phyloP scores from a whole-genome alignment of 2,888 invertebrate genomes.

The Selenia dentaria region DNA sequence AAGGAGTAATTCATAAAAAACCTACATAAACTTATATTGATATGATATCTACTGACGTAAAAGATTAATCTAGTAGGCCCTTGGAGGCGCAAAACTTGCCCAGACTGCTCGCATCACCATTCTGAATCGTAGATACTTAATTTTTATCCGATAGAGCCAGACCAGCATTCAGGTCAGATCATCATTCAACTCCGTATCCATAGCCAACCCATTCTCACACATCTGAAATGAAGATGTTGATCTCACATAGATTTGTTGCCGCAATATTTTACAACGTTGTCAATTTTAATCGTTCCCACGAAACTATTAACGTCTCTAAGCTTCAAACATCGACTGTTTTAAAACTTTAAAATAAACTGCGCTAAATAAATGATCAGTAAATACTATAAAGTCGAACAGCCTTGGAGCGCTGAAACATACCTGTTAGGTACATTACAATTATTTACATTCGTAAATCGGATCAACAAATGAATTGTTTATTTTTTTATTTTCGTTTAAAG shows the following conservation, averaged over 20 bases:
- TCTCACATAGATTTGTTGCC: neutral
- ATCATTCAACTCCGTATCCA: too few species aligned
- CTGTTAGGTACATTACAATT: conserved; percentile 55
- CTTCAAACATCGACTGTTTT: conserved; percentile 17
- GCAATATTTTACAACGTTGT: conserved; percentile 17
- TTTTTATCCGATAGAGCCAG: too few species aligned
- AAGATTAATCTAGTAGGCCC: too few species aligned
- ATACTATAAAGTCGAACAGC: conserved; percentile 35
- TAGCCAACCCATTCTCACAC: neutral
- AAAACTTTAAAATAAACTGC: conserved; percentile 15
- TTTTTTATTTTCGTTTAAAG: conserved; percentile 54
- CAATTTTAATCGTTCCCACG: conserved; percentile 14
- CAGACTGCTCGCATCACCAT: too few species aligned
- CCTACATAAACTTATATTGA: too few species aligned
- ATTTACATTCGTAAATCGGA: conserved; percentile 71
- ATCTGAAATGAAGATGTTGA: neutral
- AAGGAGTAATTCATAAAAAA: too few species aligned
- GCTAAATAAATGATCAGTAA: conserved; percentile 42
- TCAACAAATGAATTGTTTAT: conserved; percentile 63
- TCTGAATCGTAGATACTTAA: too few species aligned
- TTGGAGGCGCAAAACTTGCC: too few species aligned
- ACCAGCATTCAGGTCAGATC: too few species aligned
- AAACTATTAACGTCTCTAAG: conserved; percentile 15
- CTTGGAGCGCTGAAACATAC: conserved; percentile 48
- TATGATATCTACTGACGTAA: too few species aligned